phyloP scores from a whole-genome alignment of 2,797 vertebrate species.

The Lycodopsis pacificus region DNA sequence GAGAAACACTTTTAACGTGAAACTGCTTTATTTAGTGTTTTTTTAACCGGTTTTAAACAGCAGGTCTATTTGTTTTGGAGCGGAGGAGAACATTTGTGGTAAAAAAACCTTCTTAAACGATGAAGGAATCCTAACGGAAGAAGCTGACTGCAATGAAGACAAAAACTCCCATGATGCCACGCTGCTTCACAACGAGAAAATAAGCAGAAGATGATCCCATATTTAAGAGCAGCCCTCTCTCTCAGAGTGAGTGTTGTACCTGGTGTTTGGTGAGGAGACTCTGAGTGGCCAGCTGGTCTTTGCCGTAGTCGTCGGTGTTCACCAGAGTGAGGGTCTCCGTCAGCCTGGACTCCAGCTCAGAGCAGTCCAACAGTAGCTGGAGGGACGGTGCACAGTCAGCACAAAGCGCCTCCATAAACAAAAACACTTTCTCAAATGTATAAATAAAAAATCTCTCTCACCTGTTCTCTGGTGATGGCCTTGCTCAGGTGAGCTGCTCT shows the following conservation, averaged over 20 bases:
- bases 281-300: slow-evolving; percentile 83
- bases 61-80: too few species aligned
- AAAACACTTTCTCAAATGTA: neutral
- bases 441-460: slow-evolving; percentile 48
- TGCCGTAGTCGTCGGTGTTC: slow-evolving; percentile 86
- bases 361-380: slow-evolving; percentile 88
- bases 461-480: slow-evolving; percentile 87
- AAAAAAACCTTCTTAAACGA: too few species aligned
- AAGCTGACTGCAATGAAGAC: neutral
- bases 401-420: neutral
- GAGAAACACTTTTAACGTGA: too few species aligned
- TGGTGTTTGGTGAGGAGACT: slow-evolving; percentile 88
- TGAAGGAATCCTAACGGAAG: too few species aligned
- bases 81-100: too few species aligned
- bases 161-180: neutral
- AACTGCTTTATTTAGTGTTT: too few species aligned
- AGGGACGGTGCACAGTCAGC: neutral
- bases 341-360: slow-evolving; percentile 88
- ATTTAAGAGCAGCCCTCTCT: neutral
- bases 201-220: too few species aligned
- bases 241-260: slow-evolving; percentile 73
- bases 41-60: neutral
- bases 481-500: slow-evolving; percentile 83
- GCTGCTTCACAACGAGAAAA: neutral
- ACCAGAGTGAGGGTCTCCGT: slow-evolving; percentile 82